Base-by-base conservation (phyloP, 2,888 invertebrate genomes). In the Bellardia bayeri region DNA sequence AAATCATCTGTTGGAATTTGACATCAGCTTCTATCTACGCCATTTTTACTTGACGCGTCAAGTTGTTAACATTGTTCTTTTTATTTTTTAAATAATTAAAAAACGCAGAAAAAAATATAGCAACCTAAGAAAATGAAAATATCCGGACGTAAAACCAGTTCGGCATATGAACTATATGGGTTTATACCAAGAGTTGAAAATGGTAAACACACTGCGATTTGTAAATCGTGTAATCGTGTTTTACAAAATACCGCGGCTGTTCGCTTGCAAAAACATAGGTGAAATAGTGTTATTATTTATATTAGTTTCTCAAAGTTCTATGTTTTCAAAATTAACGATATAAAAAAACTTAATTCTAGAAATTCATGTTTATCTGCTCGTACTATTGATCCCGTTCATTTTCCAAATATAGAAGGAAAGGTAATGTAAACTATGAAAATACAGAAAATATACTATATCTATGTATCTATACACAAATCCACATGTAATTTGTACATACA, bases 221-320 rank as follows among this genome's bases (percentile, higher is more conserved):
- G 89, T 72, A 74, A 16, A 9, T 61, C 85, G 14, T 89, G 89
- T 78, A 80, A 89, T 69, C 88, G 82, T 45, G 56, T 88, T 58
- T 78, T 89, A 56, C 85, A 88, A 79, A 89, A 89, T 78, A 88
- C 89, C 2, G 87, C 88, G 6, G 85, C 82, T 7, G 30, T 68
- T 30, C 85, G 89, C 14, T 74, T 89, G 16, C 75, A 71, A 74
- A 86, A 69, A n/a, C 89, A 89, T 64, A 88, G 89, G 89, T 88
- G 66, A 72, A 33, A 13, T 11, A 23, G 37, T 37, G 23, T 23
- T 63, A 23, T 58, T 7, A 72, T 23, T 33, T 51, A 51, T 42
- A 45, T 45, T 45, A 56, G 33, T 5, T 45, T 45, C 13, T 45
- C 3, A 45, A 45, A 11, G 13, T 13, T 11, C 45, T 58, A 14